Conservation (phyloP, 2,113 vertebrate genomes). For the Triplophysa rosa region DNA sequence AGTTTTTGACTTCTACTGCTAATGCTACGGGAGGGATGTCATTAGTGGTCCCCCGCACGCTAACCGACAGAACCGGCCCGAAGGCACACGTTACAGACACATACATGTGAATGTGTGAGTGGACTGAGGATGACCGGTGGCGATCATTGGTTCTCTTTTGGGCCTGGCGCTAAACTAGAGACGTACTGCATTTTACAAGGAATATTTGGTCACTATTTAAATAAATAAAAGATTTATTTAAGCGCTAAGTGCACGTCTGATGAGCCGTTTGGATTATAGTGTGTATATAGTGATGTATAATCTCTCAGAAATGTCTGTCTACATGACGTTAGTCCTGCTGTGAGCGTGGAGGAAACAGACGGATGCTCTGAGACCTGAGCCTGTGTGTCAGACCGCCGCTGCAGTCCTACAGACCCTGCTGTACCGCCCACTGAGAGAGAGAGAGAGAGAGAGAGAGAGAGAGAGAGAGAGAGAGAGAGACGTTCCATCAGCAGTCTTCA, state of each 20-base stretch:
- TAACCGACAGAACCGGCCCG: too few relatives aligned
- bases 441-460: constrained; percentile 16
- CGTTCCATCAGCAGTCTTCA: not conserved
- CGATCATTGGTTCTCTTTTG: not conserved
- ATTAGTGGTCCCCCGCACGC: not conserved
- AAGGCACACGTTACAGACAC: too few relatives aligned
- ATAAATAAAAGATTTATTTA: constrained; percentile 74
- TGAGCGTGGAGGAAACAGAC: not conserved
- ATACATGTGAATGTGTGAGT: too few relatives aligned
- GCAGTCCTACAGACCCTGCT: too few relatives aligned
- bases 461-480: not conserved
- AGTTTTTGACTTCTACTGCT: not conserved
- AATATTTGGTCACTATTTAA: constrained; percentile 76
- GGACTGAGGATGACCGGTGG: not conserved
- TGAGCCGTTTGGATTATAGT: constrained; percentile 11
- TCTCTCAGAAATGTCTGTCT: not conserved
- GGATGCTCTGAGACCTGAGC: not conserved
- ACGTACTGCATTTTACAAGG: not conserved
- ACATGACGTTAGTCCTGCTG: not conserved
- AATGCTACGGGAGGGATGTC: not conserved
- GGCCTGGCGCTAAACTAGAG: not conserved
- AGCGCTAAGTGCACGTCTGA: constrained; percentile 81
- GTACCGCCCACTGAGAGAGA: constrained; percentile 5
- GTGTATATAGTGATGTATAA: not conserved
- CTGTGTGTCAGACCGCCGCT: not conserved